Percentiles rank a stretch among this genome's conserved stretches.
Evolutionary conservation across 1,140 invertebrate species (phyloP).

Genomic region (Wiebesia pumilae): DNA sequence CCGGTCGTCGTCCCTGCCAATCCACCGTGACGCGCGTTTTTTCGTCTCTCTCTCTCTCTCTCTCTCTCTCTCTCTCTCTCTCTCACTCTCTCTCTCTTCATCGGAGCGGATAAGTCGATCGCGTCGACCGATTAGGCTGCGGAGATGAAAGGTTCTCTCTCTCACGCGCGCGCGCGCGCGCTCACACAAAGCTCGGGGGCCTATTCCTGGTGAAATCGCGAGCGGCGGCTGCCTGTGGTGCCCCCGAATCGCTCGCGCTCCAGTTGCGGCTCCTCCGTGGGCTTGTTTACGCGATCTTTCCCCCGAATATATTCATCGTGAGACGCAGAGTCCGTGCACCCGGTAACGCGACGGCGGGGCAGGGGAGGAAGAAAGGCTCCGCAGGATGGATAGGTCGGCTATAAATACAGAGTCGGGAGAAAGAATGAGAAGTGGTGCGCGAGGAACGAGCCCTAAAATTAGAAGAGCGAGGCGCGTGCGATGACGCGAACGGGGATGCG

Average conservation of each 20-base stretch:
- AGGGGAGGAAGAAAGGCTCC: not conserved
- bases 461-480: not conserved
- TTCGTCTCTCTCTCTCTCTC: not conserved
- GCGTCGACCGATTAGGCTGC: not conserved
- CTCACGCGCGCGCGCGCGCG: too few species aligned
- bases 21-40: not conserved
- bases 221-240: not conserved
- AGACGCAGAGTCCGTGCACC: not conserved
- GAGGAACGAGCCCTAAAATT: conserved; percentile 26
- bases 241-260: conserved; percentile 31
- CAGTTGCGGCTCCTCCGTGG: not conserved
- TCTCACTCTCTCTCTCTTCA: too few species aligned
- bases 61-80: too few species aligned
- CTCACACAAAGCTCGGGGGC: too few species aligned
- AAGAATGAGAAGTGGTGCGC: not conserved
- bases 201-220: not conserved
- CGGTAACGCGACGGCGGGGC: not conserved
- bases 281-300: conserved; percentile 32
- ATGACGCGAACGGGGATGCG: not conserved
- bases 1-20: too few species aligned
- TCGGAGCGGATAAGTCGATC: not conserved
- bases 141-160: not conserved
- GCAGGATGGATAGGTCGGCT: not conserved
- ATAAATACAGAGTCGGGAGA: not conserved
- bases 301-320: conserved; percentile 25